Conservation (phyloP, 2,113 vertebrate genomes). For the Scalopus aquaticus region DNA sequence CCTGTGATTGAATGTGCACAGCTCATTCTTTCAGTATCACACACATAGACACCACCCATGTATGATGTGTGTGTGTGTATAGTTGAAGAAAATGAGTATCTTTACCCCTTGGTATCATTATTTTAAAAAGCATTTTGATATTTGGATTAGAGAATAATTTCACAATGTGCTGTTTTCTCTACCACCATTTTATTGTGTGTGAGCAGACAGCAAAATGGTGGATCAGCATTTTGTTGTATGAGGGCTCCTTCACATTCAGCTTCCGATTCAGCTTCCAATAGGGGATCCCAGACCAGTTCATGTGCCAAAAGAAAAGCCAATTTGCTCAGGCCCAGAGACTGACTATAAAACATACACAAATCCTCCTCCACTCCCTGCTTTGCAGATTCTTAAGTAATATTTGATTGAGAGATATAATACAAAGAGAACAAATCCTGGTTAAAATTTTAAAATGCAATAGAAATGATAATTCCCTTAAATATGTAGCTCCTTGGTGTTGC, state of each 20-base stretch:
- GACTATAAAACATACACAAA: background rate
- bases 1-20: slow-evolving; percentile 68
- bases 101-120: slow-evolving; percentile 68
- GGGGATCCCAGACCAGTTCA: slow-evolving; percentile 10
- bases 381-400: slow-evolving; percentile 44
- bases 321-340: background rate
- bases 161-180: slow-evolving; percentile 49
- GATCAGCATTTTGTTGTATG: slow-evolving; percentile 71
- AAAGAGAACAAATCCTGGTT: slow-evolving; percentile 62
- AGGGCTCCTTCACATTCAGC: slow-evolving; percentile 1
- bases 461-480: slow-evolving; percentile 44
- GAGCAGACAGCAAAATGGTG: slow-evolving; percentile 83
- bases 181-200: slow-evolving; percentile 84
- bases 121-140: slow-evolving; percentile 60
- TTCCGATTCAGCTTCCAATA: rapidly evolving
- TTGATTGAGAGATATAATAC: slow-evolving; percentile 45
- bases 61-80: background rate
- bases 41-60: background rate
- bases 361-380: background rate
- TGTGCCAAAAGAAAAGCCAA: background rate
- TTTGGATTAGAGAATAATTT: slow-evolving; percentile 4
- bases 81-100: slow-evolving; percentile 75
- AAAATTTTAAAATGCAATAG: slow-evolving; percentile 63
- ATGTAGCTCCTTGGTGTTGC: background rate
- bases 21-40: slow-evolving; percentile 64